Evolutionary conservation across 2,113 vertebrate species (phyloP), one percentile per base, ranked within the genome.

Genomic region (Rhabdornis inornatus): DNA sequence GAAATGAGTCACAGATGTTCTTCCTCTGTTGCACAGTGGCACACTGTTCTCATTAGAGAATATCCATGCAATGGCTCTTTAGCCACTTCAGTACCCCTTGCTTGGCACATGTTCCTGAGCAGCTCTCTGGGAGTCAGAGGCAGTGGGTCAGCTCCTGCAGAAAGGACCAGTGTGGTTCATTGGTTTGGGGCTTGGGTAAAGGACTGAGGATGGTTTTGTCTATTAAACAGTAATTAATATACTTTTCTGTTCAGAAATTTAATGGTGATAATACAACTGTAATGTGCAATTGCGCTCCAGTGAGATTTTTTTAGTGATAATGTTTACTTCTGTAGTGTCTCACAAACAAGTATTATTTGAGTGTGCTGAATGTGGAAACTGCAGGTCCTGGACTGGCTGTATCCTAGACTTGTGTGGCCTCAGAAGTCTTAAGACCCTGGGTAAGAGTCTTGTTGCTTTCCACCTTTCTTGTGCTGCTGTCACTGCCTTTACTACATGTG

Each of bases 1-100:
- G 78, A 93, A 96, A 85, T 70, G 84, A 93, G 66, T 91, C 85
- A 39, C 90, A 90, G 68, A 76, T 95, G 84, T 76, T 96, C 75
- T 72, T 64, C 79, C 55, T 19, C 56, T 88, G 71, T 49, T 2
- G 10, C 59, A 70, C 22, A 37, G 64, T 89, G 89, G 80, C 80
- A 57, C 40, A 64, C 31, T 61, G 69, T 28, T 93, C 91, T 87
- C 5, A 3, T 91, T 91, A 69, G 37, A 47, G 52, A 79, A 72
- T 77, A 75, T 65, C 83, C 30, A 3, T 4, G 7, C 35, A 44
- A 15, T 7, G 7, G 56, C 63, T 85, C 28, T 83, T 78, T 37
- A 88, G 61, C 60, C 35, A 7, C 56, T 86, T 40, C 27, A 86
- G 47, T 30, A 60, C 56, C 33, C 25, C 33, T 87, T 55, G 10